Evolutionary conservation across 2,113 vertebrate species (phyloP).

Genomic region (Cyanoderma ruficeps): DNA sequence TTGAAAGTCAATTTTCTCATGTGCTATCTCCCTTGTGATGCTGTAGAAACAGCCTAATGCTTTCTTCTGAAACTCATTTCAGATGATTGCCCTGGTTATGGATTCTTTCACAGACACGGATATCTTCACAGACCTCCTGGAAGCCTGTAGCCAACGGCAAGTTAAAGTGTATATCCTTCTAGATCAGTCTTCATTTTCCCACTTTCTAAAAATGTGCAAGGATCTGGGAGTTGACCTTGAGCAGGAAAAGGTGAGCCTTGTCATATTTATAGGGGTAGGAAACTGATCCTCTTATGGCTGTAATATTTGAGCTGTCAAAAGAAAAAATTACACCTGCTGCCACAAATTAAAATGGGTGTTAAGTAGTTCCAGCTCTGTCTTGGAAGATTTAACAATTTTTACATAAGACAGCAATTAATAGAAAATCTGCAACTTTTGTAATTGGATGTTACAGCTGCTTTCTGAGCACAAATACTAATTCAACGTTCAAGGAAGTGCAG

Average conservation of each 20-base stretch:
- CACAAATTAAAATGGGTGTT: not conserved
- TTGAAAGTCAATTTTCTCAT: not conserved
- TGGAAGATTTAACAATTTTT: not conserved
- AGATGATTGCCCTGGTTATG: constrained; percentile 96
- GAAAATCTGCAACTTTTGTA: not conserved
- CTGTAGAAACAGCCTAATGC: not conserved
- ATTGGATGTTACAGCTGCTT: not conserved
- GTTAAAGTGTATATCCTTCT: constrained; percentile 92
- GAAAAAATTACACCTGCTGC: not conserved
- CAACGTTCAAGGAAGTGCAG: not conserved
- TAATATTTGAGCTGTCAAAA: not conserved
- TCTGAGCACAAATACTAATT: not conserved
- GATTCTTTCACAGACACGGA: constrained; percentile 94
- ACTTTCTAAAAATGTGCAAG: constrained; percentile 91
- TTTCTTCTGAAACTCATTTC: not conserved
- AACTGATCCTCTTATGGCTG: not conserved
- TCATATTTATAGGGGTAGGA: not conserved
- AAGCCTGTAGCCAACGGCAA: constrained; percentile 78
- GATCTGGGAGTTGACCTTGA: constrained; percentile 82
- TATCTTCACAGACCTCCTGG: constrained; percentile 91
- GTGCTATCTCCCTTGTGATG: not conserved
- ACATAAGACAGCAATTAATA: not conserved
- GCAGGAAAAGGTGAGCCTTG: constrained; percentile 81
- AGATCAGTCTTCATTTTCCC: constrained; percentile 80
- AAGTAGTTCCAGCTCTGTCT: not conserved